These are phyloP conservation scores for Eremophila alpestris DNA, from an alignment of 2,797 vertebrate species.

Conservation along the genomic window DNA sequence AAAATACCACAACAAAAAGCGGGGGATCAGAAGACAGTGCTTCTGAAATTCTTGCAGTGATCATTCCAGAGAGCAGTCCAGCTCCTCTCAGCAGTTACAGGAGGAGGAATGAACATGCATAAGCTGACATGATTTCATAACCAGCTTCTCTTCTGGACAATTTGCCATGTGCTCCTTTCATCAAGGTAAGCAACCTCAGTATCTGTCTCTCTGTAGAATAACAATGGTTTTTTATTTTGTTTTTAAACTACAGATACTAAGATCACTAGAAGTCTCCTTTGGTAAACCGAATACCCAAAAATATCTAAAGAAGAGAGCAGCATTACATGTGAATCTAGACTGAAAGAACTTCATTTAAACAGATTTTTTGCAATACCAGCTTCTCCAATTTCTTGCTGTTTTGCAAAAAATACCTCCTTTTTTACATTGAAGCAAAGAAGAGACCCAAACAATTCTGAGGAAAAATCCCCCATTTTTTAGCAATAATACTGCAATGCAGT, in stretches of 20 bases:
- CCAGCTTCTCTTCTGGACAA: neutral
- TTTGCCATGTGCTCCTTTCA: neutral
- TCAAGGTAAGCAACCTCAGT: neutral
- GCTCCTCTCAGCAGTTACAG: neutral
- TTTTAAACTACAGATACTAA: neutral
- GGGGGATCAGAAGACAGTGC: neutral
- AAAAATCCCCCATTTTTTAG: neutral
- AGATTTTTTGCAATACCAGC: neutral
- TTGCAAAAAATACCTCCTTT: neutral
- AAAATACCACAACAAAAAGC: neutral
- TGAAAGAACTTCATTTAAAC: neutral
- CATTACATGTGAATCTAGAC: neutral
- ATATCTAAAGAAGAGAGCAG: neutral
- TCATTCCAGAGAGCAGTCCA: neutral
- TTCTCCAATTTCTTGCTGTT: neutral
- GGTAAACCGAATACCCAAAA: neutral
- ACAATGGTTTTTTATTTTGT: neutral
- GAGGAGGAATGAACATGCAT: neutral
- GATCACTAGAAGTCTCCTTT: neutral
- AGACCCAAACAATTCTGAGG: neutral
- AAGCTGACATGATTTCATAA: neutral
- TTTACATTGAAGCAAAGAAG: neutral
- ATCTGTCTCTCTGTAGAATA: neutral
- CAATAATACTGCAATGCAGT: neutral
- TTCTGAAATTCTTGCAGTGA: neutral